Base-by-base conservation (phyloP, 2,888 invertebrate genomes). In the Eilema caniola region DNA sequence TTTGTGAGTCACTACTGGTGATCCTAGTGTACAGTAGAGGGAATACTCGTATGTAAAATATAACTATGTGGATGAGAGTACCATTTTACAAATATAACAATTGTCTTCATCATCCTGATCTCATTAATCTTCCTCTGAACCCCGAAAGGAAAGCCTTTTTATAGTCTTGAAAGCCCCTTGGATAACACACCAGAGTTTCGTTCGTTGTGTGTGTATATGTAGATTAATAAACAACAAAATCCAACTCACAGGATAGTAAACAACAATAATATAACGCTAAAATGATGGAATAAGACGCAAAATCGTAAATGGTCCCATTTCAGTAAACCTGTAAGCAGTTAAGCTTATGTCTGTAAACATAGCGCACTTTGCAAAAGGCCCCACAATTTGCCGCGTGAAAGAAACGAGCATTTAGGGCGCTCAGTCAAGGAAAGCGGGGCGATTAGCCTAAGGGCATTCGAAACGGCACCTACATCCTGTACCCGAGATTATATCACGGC, bases 401-500 rank as follows among this genome's bases (percentile, higher is more conserved):
- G 71, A 74, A 74, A 81, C 74, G 75, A 71, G 76, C 75, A 81
- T 80, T 80, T 79, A 79, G 77, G 74, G 67, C 64, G 60, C 72
- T 69, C 75, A 74, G 76, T 71, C 71, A 70, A 73, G 75, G 57
- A 72, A 79, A 81, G 68, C 65, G 70, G 66, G 69, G 67, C 81
- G 78, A 79, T 81, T 81, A 81, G 74, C 80, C 78, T 63, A 62
- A 75, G 79, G 79, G 81, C 67, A 74, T 67, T 68, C 70, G 62
- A 67, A 79, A 79, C 67, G 75, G 79, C 75, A 81, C 81, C 73
- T 75, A 66, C 70, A 64, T 72, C 72, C 77, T 75, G 69, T 67
- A 72, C 62, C 65, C 67, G 69, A 28, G 59, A 10, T 60, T 70
- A 65, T 66, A 71, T 71, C 63, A 71, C 23, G 64, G 71, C 53